These are phyloP conservation scores for Hyperoplus immaculatus DNA, from an alignment of 2,797 vertebrate species.

Conservation along the genomic window DNA sequence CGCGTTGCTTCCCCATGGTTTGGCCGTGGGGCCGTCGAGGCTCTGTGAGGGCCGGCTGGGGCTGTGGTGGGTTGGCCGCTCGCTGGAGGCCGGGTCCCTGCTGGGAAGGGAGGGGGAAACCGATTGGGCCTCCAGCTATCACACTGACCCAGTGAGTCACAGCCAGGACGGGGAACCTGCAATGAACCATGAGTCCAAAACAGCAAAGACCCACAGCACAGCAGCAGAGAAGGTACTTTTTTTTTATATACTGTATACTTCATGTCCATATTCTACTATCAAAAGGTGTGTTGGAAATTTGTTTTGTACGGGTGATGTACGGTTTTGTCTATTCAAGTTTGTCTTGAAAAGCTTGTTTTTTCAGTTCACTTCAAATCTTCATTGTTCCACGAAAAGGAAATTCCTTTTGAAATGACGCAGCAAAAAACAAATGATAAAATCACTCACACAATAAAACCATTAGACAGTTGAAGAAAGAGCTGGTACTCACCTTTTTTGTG, in stretches of 20 bases:
- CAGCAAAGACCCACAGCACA: neutral
- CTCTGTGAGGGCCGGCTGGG: conserved; percentile 58
- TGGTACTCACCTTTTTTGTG: too few species aligned
- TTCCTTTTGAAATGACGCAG: neutral
- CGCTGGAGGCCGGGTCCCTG: conserved; percentile 62
- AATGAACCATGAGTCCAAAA: neutral
- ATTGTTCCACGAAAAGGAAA: neutral
- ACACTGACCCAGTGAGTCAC: neutral
- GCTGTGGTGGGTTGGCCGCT: conserved; percentile 78
- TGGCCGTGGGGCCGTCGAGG: conserved; percentile 73
- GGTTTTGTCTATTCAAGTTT: neutral
- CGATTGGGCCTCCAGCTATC: conserved; percentile 15
- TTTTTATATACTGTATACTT: neutral
- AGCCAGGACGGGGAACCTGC: neutral
- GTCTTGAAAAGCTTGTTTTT: neutral
- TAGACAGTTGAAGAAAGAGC: too few species aligned
- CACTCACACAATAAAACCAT: neutral
- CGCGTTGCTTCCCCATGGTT: conserved; percentile 61
- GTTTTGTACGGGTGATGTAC: neutral
- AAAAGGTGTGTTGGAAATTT: neutral
- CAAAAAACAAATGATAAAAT: neutral
- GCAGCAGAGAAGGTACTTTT: conserved; percentile 51
- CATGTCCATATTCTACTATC: neutral
- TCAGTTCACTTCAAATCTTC: neutral
- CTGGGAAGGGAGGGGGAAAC: conserved; percentile 53